Evolutionary conservation across 2,888 invertebrate species (phyloP).

Genomic region (Geophilus truncorum): DNA sequence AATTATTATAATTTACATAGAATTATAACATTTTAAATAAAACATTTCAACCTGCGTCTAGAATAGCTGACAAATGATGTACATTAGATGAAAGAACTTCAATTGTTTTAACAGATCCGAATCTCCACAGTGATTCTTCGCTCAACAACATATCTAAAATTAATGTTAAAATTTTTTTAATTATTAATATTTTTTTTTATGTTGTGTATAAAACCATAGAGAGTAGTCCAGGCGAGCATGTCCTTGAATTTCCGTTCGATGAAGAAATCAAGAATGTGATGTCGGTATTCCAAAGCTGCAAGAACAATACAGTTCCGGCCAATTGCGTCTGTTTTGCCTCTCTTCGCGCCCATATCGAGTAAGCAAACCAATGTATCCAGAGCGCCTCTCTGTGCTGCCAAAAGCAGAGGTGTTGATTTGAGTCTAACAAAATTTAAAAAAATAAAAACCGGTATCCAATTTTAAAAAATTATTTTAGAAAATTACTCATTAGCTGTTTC

Average conservation of each 20-base stretch:
- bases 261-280: conserved; percentile 28
- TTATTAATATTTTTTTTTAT: too few species aligned
- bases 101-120: conserved; percentile 19
- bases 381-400: conserved; percentile 29
- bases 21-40: neutral
- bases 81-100: conserved; percentile 4
- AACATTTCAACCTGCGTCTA: neutral
- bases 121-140: conserved; percentile 5
- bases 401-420: conserved; percentile 28
- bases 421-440: neutral
- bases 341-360: conserved; percentile 31
- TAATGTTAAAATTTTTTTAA: neutral
- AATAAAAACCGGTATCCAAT: neutral
- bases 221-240: conserved; percentile 28
- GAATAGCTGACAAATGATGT: neutral
- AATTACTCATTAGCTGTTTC: conserved; percentile 10
- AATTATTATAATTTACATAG: neutral
- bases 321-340: neutral
- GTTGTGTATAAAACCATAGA: neutral
- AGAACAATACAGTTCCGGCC: conserved; percentile 29
- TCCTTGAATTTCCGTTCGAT: conserved; percentile 2
- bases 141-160: conserved; percentile 29
- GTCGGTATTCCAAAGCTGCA: conserved; percentile 29
- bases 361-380: conserved; percentile 33
- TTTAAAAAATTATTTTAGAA: neutral